Evolutionary conservation across 2,888 invertebrate species (phyloP).

Genomic region (Branchipolynoe longqiensis): DNA sequence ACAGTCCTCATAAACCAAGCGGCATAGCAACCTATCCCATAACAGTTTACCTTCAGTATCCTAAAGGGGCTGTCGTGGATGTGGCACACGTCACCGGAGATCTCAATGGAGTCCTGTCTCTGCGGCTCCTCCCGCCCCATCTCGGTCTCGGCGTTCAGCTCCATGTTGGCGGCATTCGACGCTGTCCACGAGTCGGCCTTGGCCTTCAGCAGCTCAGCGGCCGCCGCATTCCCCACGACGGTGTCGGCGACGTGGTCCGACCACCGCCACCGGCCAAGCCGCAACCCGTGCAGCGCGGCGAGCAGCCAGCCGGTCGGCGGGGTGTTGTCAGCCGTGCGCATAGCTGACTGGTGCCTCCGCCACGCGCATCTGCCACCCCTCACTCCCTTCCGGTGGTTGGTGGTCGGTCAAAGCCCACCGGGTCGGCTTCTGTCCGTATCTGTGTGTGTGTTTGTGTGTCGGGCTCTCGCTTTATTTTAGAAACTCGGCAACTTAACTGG

Average conservation of each 20-base stretch:
- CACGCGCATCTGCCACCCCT: too few relatives aligned
- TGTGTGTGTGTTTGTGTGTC: too few relatives aligned
- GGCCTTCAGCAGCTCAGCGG: not conserved
- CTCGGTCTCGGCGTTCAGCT: too few relatives aligned
- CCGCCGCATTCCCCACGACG: not conserved
- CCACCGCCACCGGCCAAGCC: not conserved
- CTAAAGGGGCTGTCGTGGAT: constrained; percentile 89
- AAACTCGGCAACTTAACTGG: too few relatives aligned
- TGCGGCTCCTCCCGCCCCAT: not conserved
- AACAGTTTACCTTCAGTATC: constrained; percentile 88
- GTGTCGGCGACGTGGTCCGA: not conserved
- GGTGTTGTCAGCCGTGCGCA: too few relatives aligned
- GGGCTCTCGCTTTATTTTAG: too few relatives aligned
- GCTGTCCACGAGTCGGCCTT: constrained; percentile 2
- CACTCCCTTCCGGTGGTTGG: too few relatives aligned
- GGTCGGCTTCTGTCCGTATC: too few relatives aligned
- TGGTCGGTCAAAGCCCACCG: too few relatives aligned
- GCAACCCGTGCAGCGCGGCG: not conserved
- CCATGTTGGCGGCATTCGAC: too few relatives aligned
- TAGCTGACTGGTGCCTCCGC: too few relatives aligned
- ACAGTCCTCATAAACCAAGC: not conserved
- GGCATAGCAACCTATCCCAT: not conserved
- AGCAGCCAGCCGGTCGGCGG: not conserved
- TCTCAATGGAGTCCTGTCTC: constrained; percentile 5
- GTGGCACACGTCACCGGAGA: constrained; percentile 86